Base-by-base conservation (phyloP, 2,113 vertebrate genomes). In the Phrynosoma platyrhinos region DNA sequence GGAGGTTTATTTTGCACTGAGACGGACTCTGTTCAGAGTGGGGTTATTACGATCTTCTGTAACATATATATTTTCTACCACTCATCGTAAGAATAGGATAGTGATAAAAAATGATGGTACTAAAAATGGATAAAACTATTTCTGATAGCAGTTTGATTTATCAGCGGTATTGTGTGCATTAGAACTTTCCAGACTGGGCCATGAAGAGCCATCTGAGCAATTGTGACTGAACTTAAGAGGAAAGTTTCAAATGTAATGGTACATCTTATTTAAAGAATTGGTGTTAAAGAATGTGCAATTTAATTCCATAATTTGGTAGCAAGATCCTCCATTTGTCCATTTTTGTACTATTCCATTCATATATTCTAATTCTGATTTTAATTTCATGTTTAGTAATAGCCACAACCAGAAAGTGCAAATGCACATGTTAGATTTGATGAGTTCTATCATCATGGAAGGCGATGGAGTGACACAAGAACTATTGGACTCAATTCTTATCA, bases 371-470 rank as follows among this genome's bases (percentile, higher is more conserved):
- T 85, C 32, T 74, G 55, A 78, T 85, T 32, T 47, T 80, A 20
- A 71, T 72, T 32, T 81, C 32, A 84, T 87, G 93, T 92, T 88
- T 93, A 99, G 99, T 96, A 99, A 99, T 97, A 99, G 98, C 96
- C 99, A 99, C 97, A 99, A 99, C 95, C 99, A 99, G 97, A 99
- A 99, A 93, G 99, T 99, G 94, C 99, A 99, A 94, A 98, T 99
- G 98, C 99, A 99, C 95, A 99, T 99, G 99, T 95, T 99, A 96
- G 99, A 99, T 94, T 97, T 99, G 97, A 99, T 99, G 99, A 99
- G 99, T 97, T 99, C 99, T 96, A 99, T 99, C 97, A 99, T 99
- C 97, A 99, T 98, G 98, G 99, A 99, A 96, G 99, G 99, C 89
- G 99, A 99, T 92, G 98, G 99, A 94, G 98, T 99, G 95, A 99